Conservation (phyloP, 2,113 vertebrate species). For the Diglossa brunneiventris region DNA sequence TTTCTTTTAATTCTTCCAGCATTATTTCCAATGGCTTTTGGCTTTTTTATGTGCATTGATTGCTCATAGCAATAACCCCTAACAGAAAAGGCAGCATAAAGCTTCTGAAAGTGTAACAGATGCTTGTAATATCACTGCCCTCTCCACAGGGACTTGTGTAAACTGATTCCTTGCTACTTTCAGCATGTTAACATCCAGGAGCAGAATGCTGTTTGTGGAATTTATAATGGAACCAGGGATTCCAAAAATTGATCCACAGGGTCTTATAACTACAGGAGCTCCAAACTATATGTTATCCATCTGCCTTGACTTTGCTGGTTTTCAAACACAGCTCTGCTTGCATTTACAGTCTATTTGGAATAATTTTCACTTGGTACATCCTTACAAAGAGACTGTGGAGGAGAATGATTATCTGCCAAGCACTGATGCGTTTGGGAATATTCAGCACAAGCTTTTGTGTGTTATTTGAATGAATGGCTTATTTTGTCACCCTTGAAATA, state of each 20-base stretch:
- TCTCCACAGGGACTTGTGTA: not conserved
- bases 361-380: not conserved
- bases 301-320: not conserved
- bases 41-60: not conserved
- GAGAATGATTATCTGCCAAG: not conserved
- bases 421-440: not conserved
- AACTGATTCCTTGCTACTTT: constrained; percentile 25
- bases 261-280: not conserved
- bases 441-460: not conserved
- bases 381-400: not conserved
- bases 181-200: constrained; percentile 23
- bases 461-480: not conserved
- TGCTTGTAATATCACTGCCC: constrained; percentile 34
- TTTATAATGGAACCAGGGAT: constrained; percentile 17
- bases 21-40: not conserved
- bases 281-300: not conserved
- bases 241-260: not conserved
- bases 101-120: constrained; percentile 25
- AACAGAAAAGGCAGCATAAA: not conserved
- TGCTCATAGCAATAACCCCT: not conserved
- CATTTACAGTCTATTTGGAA: not conserved
- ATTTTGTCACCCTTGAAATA: constrained; percentile 21
- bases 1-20: not conserved
- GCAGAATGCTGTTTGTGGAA: constrained; percentile 1
- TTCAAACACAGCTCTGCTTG: not conserved